phyloP scores from a whole-genome alignment of 2,113 vertebrate genomes.

The Cololabis saira region DNA sequence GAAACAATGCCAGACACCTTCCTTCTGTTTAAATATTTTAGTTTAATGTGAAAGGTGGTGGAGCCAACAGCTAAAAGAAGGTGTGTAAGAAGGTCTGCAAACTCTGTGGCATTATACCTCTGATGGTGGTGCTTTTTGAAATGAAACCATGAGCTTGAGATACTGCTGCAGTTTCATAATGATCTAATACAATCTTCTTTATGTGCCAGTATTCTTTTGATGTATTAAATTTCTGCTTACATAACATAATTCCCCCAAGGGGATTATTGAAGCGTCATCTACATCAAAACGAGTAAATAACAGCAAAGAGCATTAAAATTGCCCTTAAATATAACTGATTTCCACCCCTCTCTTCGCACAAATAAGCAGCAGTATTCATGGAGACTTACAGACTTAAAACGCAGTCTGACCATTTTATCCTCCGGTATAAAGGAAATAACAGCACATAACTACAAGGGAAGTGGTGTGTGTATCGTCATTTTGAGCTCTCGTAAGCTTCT shows the following conservation, averaged over 20 bases:
- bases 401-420: not conserved
- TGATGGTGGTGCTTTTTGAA: not conserved
- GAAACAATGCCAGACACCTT: no score
- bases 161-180: not conserved
- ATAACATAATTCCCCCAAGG: not conserved
- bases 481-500: conserved; percentile 27
- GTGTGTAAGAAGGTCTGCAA: not conserved
- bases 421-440: not conserved
- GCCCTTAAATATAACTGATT: not conserved
- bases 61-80: not conserved
- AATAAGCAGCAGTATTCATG: not conserved
- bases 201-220: conserved; percentile 14
- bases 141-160: not conserved
- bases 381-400: not conserved
- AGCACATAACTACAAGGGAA: not conserved
- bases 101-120: not conserved
- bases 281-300: not conserved
- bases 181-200: conserved; percentile 7
- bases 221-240: conserved; percentile 14
- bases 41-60: no score
- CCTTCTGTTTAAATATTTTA: no score
- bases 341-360: conserved; percentile 5
- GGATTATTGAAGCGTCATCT: conserved; percentile 6
- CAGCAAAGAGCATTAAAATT: conserved; percentile 14
- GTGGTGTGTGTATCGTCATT: conserved; percentile 12